Base-by-base conservation (phyloP, 2,797 vertebrate genomes). In the Orestias chungarensis region DNA sequence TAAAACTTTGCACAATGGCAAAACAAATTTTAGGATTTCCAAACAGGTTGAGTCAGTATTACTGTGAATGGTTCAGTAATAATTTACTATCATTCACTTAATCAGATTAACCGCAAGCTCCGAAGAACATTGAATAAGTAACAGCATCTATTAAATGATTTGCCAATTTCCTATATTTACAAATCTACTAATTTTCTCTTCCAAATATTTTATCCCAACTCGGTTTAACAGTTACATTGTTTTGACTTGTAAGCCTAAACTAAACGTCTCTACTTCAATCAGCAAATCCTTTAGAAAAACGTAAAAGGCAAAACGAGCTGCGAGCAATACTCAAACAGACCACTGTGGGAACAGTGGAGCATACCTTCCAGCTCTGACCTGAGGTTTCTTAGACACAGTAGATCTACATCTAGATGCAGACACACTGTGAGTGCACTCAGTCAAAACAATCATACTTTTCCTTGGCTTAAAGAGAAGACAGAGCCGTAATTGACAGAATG, bases 261-360 rank as follows among this genome's bases (percentile, higher is more conserved):
- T n/a, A 50, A 10, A 50, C 2, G n/a, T 8, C 23, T 50, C 12
- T 23, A 7, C 47, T 9, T 50, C 2, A 42, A 27, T 46, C 6
- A 54, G 15, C 11, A 29, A 7, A 57, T 65, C 4, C 29, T 74
- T 46, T 33, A 40, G 38, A 29, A 0, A 33, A n/a, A 46, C 54
- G 46, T 38, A 59, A 31, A 3, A 1, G 11, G 4, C 20, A 52
- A 61, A 64, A 75, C 4, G 38, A 9, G 38, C 38, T 38, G 38
- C 38, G n/a, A 38, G 38, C 38, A 4, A 4, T 38, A 38, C 38
- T 38, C 71, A 82, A 72, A 80, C 78, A 78, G 50, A 71, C 33
- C 76, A 82, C 68, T 73, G 70, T 83, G 81, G 69, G 65, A 86
- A 73, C n/a, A 61, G 23, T 64, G 70, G 68, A 66, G 29, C 57